A percentile compares a stretch with the other conserved stretches of the same genome.
Conservation (phyloP, 2,113 vertebrate species). For the Oryzias woworae region DNA sequence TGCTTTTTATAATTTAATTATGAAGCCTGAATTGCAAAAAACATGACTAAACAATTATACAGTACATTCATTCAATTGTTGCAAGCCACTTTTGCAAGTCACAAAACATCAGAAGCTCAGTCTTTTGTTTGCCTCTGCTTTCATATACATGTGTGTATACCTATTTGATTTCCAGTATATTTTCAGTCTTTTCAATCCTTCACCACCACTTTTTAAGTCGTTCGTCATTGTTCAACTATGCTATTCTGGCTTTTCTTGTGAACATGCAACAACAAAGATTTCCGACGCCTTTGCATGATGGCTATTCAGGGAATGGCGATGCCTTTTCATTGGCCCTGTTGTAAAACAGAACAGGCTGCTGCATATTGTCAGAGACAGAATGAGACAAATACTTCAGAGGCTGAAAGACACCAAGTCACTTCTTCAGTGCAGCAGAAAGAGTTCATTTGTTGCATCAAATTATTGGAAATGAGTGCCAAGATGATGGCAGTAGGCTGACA, state of each 20-base stretch:
- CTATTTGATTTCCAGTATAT: constrained; percentile 5
- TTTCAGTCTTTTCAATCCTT: neutral
- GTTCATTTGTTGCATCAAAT: neutral
- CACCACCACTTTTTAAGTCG: constrained; percentile 16
- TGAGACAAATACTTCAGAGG: constrained; percentile 24
- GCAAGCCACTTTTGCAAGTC: too few species aligned
- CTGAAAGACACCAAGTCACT: constrained; percentile 4
- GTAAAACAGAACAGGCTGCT: constrained; percentile 13
- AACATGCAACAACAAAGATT: constrained; percentile 14
- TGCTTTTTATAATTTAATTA: too few species aligned
- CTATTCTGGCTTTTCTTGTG: constrained; percentile 5
- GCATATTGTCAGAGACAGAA: constrained; percentile 24
- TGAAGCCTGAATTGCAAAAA: too few species aligned
- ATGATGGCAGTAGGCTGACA: neutral
- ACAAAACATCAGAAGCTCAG: constrained; percentile 7
- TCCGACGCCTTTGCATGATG: constrained; percentile 23
- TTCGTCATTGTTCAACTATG: constrained; percentile 17
- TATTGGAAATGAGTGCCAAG: neutral
- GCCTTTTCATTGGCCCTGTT: constrained; percentile 15
- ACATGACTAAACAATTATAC: too few species aligned
- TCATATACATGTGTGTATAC: neutral
- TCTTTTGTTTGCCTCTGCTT: neutral
- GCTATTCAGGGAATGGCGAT: constrained; percentile 35
- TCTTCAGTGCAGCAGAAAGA: neutral
- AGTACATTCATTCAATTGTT: too few species aligned